These are phyloP conservation scores for Acanthoscelides obtectus DNA, from an alignment of 2,888 invertebrate genomes.

Conservation along the genomic window DNA sequence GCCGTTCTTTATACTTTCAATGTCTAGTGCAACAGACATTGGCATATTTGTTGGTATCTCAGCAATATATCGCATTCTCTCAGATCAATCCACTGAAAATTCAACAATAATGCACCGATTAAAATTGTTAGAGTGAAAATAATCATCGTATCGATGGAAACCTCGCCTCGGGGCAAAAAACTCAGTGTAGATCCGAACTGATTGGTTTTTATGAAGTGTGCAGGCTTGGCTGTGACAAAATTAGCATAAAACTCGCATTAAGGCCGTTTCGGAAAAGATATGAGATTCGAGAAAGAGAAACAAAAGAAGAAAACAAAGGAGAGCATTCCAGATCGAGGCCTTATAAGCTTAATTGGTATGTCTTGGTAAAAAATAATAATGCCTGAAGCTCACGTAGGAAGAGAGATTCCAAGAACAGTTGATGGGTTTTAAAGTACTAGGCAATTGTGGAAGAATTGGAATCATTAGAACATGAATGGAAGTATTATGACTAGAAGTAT, in stretches of 20 bases:
- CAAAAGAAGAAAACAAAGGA: neutral
- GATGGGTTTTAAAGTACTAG: too few species aligned
- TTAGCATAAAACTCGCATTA: neutral
- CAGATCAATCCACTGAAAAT: neutral
- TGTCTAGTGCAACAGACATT: too few species aligned
- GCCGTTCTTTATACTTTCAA: too few species aligned
- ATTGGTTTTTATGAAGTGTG: neutral
- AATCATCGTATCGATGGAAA: neutral
- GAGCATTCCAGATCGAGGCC: neutral
- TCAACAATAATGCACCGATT: neutral
- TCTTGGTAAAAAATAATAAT: neutral
- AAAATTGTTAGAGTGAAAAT: neutral
- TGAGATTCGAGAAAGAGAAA: neutral
- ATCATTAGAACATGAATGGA: too few species aligned
- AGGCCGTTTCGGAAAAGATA: neutral
- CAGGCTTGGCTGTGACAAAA: neutral
- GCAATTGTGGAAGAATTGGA: too few species aligned
- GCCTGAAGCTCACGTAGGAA: neutral
- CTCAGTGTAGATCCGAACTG: neutral
- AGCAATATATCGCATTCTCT: neutral
- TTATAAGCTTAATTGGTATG: neutral
- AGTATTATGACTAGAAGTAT: too few species aligned
- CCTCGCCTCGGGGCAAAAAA: neutral
- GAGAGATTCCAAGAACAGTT: neutral
- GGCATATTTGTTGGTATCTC: too few species aligned